Conservation (phyloP, 2,797 vertebrate genomes). For the Microhierax caerulescens region DNA sequence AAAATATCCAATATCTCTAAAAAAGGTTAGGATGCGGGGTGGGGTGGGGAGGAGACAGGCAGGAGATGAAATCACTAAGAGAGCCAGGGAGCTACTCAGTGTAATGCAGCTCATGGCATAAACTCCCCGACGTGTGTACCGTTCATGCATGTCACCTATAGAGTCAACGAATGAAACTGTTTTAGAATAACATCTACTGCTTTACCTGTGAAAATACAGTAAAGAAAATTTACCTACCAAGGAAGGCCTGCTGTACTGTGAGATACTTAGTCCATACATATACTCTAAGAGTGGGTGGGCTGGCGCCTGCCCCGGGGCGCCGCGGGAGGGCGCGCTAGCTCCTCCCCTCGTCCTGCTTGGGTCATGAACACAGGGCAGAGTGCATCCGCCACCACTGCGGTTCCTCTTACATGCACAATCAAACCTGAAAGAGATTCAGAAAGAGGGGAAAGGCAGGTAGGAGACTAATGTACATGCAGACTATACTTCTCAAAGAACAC, state of each 20-base stretch:
- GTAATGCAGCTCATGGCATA: neutral
- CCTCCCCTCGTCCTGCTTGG: conserved; percentile 58
- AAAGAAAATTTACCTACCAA: conserved; percentile 69
- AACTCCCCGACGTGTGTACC: neutral
- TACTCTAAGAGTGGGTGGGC: conserved; percentile 54
- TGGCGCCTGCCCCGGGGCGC: conserved; percentile 39
- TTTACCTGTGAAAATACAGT: conserved; percentile 61
- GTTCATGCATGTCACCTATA: neutral
- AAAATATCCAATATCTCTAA: neutral
- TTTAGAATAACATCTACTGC: neutral
- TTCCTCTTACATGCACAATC: conserved; percentile 66
- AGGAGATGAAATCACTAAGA: neutral
- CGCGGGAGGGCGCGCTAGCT: conserved; percentile 15
- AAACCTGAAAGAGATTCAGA: conserved; percentile 72
- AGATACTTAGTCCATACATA: conserved; percentile 61
- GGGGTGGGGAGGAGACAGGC: neutral
- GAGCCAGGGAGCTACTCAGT: neutral
- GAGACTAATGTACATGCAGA: conserved; percentile 69
- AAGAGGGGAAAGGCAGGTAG: conserved; percentile 69
- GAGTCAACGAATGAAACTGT: neutral
- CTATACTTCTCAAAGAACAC: conserved; percentile 55
- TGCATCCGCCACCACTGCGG: conserved; percentile 59
- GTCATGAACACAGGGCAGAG: conserved; percentile 62
- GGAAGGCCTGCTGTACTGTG: conserved; percentile 51
- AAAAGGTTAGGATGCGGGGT: neutral